Conservation (phyloP, 2,888 invertebrate species). For the Phaonia tiefii region DNA sequence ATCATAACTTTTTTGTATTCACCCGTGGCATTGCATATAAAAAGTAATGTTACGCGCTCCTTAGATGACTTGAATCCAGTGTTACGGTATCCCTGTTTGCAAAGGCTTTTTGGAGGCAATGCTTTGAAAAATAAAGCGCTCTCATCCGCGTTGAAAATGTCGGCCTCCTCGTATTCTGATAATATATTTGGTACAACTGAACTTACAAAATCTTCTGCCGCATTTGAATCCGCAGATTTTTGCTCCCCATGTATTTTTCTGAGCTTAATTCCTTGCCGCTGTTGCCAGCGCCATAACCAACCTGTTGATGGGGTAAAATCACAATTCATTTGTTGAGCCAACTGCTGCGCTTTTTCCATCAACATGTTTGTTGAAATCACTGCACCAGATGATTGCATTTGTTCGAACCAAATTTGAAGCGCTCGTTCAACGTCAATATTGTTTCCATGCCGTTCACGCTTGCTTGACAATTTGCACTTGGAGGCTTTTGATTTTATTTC, state of each 20-base stretch:
- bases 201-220: constrained; percentile 54
- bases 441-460: constrained; percentile 52
- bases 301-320: constrained; percentile 55
- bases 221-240: constrained; percentile 56
- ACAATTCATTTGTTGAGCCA: constrained; percentile 51
- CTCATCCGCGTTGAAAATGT: constrained; percentile 57
- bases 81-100: constrained; percentile 50
- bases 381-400: constrained; percentile 57
- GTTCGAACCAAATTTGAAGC: constrained; percentile 56
- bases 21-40: no score
- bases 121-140: constrained; percentile 54
- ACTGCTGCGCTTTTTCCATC: constrained; percentile 54
- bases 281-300: constrained; percentile 54
- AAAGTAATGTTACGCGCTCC: constrained; percentile 50
- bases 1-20: no score
- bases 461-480: constrained; percentile 56
- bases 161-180: constrained; percentile 54
- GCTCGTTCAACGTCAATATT: constrained; percentile 53
- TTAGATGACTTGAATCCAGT: constrained; percentile 52
- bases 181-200: constrained; percentile 57
- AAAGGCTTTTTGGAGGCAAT: constrained; percentile 56
- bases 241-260: constrained; percentile 55
- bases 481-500: constrained; percentile 53
- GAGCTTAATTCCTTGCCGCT: constrained; percentile 56
- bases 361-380: constrained; percentile 54